Conservation (phyloP, 2,797 vertebrate genomes). For the Enteromius treurensis region DNA sequence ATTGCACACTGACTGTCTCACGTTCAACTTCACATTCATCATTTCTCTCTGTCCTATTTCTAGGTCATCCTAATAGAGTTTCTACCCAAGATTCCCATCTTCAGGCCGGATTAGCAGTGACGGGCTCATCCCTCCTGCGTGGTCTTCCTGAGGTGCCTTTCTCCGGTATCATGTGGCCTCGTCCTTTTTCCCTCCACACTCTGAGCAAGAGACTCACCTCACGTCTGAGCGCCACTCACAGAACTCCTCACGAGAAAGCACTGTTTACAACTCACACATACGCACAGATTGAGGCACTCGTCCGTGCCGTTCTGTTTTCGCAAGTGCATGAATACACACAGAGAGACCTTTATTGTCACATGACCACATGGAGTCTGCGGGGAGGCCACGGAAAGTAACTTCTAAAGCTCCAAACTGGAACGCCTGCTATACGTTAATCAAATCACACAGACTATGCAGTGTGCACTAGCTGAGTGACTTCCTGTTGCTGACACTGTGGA, state of each 20-base stretch:
- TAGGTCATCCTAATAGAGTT: slow-evolving; percentile 99
- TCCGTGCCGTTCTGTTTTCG: slow-evolving; percentile 2
- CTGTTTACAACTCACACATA: slow-evolving; percentile 44
- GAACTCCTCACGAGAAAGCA: slow-evolving; percentile 38
- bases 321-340: slow-evolving; percentile 3
- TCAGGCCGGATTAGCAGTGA: slow-evolving; percentile 93
- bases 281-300: slow-evolving; percentile 12
- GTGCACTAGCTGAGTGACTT: slow-evolving; percentile 1
- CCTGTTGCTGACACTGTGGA: slow-evolving; percentile 31
- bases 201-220: slow-evolving; percentile 45
- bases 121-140: slow-evolving; percentile 73
- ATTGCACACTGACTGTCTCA: not conserved
- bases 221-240: slow-evolving; percentile 28
- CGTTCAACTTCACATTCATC: slow-evolving; percentile 43
- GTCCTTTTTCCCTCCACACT: slow-evolving; percentile 45
- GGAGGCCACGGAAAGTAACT: slow-evolving; percentile 8
- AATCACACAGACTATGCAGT: slow-evolving; percentile 1
- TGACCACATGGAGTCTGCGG: not conserved
- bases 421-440: slow-evolving; percentile 8
- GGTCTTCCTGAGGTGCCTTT: slow-evolving; percentile 89
- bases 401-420: slow-evolving; percentile 14
- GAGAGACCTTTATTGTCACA: slow-evolving; percentile 26
- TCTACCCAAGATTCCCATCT: slow-evolving; percentile 99
- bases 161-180: slow-evolving; percentile 73
- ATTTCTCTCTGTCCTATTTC: slow-evolving; percentile 77